Percentiles rank a stretch among this genome's conserved stretches.
Evolutionary conservation across 2,113 vertebrate species (phyloP).

Genomic region (Sardina pilchardus): DNA sequence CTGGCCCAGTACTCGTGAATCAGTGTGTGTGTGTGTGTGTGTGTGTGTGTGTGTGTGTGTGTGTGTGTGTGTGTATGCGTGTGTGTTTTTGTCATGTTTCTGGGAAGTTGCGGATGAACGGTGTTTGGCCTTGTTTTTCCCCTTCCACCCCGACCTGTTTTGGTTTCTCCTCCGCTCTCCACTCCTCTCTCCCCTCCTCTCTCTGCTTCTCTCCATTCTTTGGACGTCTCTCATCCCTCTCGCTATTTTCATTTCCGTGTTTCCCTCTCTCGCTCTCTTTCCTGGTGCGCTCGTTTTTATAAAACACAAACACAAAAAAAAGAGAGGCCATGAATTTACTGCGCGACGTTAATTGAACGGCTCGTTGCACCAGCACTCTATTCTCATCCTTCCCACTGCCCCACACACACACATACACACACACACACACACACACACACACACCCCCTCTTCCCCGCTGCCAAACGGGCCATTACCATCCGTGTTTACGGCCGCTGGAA

Average conservation of each 20-base stretch:
- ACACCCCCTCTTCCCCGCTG: constrained; percentile 33
- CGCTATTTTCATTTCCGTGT: not conserved
- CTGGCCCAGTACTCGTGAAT: not conserved
- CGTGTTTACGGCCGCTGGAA: constrained; percentile 68
- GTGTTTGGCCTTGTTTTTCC: constrained; percentile 54
- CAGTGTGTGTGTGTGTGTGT: not conserved
- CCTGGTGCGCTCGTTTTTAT: not conserved
- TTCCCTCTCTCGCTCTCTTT: not conserved
- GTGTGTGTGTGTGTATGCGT: not conserved
- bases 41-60: not conserved
- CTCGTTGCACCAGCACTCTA: no score
- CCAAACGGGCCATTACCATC: constrained; percentile 70
- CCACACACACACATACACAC: not conserved
- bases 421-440: not conserved
- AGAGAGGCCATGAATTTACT: no score
- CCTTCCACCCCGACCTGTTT: constrained; percentile 40
- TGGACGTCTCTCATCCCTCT: not conserved
- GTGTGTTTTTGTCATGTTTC: not conserved
- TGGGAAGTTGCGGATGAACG: not conserved
- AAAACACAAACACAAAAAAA: not conserved
- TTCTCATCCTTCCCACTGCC: not conserved
- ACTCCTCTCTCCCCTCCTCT: constrained; percentile 9
- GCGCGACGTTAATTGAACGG: no score
- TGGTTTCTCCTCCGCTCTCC: constrained; percentile 12
- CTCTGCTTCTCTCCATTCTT: not conserved